These are phyloP conservation scores for Acyrthosiphon pisum DNA, from an alignment of 1,140 invertebrate genomes.

Conservation along the genomic window DNA sequence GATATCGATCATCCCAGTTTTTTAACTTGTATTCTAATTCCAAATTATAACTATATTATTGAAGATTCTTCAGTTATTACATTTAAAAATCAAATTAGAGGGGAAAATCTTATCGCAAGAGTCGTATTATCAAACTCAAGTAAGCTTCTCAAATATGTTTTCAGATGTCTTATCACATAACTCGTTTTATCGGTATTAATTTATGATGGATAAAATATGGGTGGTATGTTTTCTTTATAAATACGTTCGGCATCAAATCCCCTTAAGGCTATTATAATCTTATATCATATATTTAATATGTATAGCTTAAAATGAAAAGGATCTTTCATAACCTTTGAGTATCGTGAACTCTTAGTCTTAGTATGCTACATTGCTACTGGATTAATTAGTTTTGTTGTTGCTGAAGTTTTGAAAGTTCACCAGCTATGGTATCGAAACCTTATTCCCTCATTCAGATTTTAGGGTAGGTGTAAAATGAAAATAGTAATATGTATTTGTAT, in stretches of 20 bases:
- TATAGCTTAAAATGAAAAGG: not conserved
- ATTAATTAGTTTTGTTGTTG: conserved; percentile 42
- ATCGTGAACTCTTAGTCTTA: not conserved
- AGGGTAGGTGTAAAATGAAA: not conserved
- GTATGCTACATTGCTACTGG: not conserved
- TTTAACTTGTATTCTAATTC: not conserved
- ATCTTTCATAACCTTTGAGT: conserved; percentile 17
- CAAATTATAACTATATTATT: not conserved
- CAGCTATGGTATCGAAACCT: not conserved
- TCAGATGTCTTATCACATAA: not conserved
- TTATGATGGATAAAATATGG: too few relatives aligned
- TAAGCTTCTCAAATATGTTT: not conserved
- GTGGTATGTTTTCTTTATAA: not conserved
- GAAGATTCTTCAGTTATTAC: not conserved
- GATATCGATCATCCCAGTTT: not conserved
- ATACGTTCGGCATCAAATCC: not conserved
- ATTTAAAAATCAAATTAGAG: not conserved
- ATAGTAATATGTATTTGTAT: not conserved
- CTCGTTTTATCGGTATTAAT: too few relatives aligned
- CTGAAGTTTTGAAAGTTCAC: conserved; percentile 25
- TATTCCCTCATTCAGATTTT: not conserved
- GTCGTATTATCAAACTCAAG: not conserved
- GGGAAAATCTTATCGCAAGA: not conserved
- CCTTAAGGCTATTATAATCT: not conserved
- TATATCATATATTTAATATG: not conserved